Evolutionary conservation across 2,113 vertebrate genomes (phyloP).

Genomic region (Cyprinodon brontotheroides): DNA sequence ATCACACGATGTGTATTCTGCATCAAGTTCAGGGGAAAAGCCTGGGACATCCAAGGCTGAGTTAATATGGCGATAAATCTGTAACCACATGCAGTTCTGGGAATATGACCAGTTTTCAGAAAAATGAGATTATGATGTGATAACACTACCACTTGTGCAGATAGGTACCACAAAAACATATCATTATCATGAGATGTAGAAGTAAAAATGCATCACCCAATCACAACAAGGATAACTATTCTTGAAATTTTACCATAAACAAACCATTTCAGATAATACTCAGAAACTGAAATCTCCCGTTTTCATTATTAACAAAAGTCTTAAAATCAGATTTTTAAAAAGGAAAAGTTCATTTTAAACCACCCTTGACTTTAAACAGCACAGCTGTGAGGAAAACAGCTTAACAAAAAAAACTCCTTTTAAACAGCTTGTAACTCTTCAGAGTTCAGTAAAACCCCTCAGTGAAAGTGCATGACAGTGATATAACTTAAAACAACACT

Average conservation of each 20-base stretch:
- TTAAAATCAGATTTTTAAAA: neutral
- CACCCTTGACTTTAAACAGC: neutral
- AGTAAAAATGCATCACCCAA: too few relatives aligned
- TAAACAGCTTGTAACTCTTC: neutral
- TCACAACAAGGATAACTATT: too few relatives aligned
- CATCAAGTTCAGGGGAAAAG: slow-evolving; percentile 26
- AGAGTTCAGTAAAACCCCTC: neutral
- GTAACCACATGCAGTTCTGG: neutral
- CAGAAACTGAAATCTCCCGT: neutral
- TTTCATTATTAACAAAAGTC: neutral
- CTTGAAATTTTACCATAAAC: neutral
- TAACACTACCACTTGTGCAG: neutral
- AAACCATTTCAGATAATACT: neutral
- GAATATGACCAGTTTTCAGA: slow-evolving; percentile 14
- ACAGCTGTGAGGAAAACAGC: neutral
- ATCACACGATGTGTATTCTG: slow-evolving; percentile 15
- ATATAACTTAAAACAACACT: neutral
- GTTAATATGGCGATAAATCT: slow-evolving; percentile 27
- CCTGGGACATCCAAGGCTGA: slow-evolving; percentile 6
- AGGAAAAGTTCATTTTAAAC: neutral
- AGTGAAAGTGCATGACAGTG: neutral
- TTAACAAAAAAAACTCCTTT: neutral
- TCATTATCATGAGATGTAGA: too few relatives aligned
- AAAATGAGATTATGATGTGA: neutral
- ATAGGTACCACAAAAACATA: too few relatives aligned